Evolutionary conservation across 2,797 vertebrate species (phyloP), one percentile per base, ranked within the genome.

Genomic region (Carapus acus): DNA sequence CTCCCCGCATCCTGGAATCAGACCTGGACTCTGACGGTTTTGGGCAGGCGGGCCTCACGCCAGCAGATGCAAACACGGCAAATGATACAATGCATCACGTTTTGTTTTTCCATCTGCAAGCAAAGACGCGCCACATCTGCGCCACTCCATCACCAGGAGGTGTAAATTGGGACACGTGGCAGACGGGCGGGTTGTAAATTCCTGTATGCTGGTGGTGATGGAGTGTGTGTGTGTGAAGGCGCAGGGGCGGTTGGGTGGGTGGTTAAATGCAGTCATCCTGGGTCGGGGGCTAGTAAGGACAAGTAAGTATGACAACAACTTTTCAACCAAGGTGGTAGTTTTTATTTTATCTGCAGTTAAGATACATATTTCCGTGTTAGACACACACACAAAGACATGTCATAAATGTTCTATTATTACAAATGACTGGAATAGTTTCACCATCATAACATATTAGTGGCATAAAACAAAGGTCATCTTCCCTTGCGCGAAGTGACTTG

Each of bases 1-100:
- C 16, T 53, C 37, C n/a, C n/a, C n/a, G n/a, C n/a, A n/a, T n/a
- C n/a, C n/a, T 48, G 21, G 33, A 22, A 45, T 62, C 21, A 56
- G 53, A 48, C 24, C 51, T 29, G 24, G 7, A 45, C 20, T 27
- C 29, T 27, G 27, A 34, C 31, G 23, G 15, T 54, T n/a, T 37
- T 39, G 29, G 13, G 1, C 11, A 24, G 8, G 48, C 14, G 23
- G 17, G 1, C 41, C 53, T n/a, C 19, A 47, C 4, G 4, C n/a
- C 3, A 12, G 29, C 18, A 40, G 24, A 17, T 21, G 46, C 15
- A 41, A 20, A 18, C 19, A 6, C 11, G 6, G 19, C 39, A 21
- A n/a, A n/a, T n/a, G n/a, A n/a, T n/a, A n/a, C n/a, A n/a, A n/a
- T 41, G 6, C 39, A 41, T 33, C 7, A 11, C 39, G 4, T 19